A percentile compares a stretch with the other conserved stretches of the same genome.
Conservation (phyloP, 2,797 vertebrate genomes). For the Sphenodon punctatus region DNA sequence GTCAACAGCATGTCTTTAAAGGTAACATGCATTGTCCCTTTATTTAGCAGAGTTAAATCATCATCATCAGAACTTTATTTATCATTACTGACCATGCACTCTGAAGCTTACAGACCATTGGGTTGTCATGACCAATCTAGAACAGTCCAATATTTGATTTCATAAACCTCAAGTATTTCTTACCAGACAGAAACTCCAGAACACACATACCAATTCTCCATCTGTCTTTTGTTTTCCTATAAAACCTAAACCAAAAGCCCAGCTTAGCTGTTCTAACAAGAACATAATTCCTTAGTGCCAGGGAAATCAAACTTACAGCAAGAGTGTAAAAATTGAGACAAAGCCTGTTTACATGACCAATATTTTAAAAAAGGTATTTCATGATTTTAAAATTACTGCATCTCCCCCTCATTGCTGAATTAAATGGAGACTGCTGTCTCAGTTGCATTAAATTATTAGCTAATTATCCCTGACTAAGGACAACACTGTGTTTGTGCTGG, state of each 20-base stretch:
- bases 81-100: not conserved
- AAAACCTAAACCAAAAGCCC: constrained; percentile 7
- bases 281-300: constrained; percentile 2
- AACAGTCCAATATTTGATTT: constrained; percentile 22
- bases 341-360: not conserved
- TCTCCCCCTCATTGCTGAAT: constrained; percentile 40
- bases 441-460: constrained; percentile 71
- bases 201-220: not conserved
- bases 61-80: too few relatives aligned
- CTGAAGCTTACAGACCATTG: not conserved
- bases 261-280: not conserved
- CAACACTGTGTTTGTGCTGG: constrained; percentile 64
- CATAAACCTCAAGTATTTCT: not conserved
- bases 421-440: constrained; percentile 43
- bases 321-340: constrained; percentile 16
- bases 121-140: not conserved
- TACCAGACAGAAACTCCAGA: not conserved
- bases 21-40: not conserved
- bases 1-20: not conserved
- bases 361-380: not conserved
- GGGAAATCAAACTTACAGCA: constrained; percentile 37
- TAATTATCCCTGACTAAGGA: constrained; percentile 69
- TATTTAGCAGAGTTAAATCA: not conserved
- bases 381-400: not conserved
- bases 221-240: not conserved